These are phyloP conservation scores for Drosophila histrio DNA, from an alignment of 2,888 invertebrate species.

Conservation along the genomic window DNA sequence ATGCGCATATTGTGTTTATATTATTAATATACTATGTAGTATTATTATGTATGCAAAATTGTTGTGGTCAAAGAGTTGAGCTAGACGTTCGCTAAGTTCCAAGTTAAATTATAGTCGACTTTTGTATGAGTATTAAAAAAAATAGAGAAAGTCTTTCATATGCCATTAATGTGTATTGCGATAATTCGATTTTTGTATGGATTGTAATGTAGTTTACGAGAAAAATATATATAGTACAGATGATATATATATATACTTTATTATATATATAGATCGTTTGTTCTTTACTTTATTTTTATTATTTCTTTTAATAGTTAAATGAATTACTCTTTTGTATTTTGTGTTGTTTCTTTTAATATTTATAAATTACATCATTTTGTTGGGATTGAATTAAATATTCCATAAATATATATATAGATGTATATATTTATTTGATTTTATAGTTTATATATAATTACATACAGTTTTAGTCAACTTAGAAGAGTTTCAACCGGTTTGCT, in stretches of 20 bases:
- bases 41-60: constrained; percentile 49
- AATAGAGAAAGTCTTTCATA: constrained; percentile 34
- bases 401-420: constrained; percentile 70
- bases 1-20: constrained; percentile 30
- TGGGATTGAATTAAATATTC: constrained; percentile 51
- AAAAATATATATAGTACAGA: constrained; percentile 76
- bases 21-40: constrained; percentile 35
- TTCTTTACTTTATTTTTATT: constrained; percentile 33
- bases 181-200: constrained; percentile 2
- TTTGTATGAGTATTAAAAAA: constrained; percentile 32
- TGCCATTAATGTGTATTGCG: constrained; percentile 6
- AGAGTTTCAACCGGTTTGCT: constrained; percentile 32
- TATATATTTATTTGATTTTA: constrained; percentile 25
- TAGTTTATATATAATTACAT: constrained; percentile 66
- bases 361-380: constrained; percentile 57
- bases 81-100: constrained; percentile 39
- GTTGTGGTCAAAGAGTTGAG: constrained; percentile 57
- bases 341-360: constrained; percentile 26
- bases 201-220: constrained; percentile 50
- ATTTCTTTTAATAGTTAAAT: constrained; percentile 42
- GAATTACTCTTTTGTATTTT: constrained; percentile 45
- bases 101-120: constrained; percentile 52
- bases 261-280: constrained; percentile 42
- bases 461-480: constrained; percentile 64
- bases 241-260: constrained; percentile 32